These are phyloP conservation scores for Hyperoplus lanceolatus DNA, from an alignment of 2,797 vertebrate species.

Conservation along the genomic window DNA sequence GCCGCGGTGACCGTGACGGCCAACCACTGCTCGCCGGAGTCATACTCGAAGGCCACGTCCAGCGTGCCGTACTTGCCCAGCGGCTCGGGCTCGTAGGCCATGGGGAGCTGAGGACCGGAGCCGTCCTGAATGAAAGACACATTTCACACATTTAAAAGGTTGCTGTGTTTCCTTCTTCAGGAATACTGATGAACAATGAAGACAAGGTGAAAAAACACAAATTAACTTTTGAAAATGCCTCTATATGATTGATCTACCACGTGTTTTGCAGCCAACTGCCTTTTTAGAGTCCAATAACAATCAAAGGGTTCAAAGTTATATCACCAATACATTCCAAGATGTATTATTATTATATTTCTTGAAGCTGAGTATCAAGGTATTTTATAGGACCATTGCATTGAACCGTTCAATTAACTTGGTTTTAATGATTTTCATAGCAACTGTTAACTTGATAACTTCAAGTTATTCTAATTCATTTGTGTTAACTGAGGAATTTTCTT, in stretches of 20 bases:
- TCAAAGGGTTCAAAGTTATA: background rate
- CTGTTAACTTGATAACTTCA: no score
- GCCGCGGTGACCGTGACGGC: constrained; percentile 98
- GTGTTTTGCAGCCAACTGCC: background rate
- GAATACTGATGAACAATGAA: no score
- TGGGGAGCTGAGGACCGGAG: constrained; percentile 90
- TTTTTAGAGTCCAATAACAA: background rate
- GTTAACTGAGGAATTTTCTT: no score
- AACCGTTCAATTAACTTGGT: no score
- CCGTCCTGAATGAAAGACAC: constrained; percentile 78
- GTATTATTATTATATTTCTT: background rate
- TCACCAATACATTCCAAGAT: background rate
- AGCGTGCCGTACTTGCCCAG: constrained; percentile 95
- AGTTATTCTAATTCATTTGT: no score
- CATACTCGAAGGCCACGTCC: constrained; percentile 98
- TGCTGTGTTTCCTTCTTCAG: no score
- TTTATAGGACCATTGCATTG: background rate
- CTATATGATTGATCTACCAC: background rate
- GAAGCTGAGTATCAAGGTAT: background rate
- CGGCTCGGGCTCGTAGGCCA: constrained; percentile 95
- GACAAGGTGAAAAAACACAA: background rate
- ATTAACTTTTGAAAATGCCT: background rate
- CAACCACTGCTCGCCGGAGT: constrained; percentile 94
- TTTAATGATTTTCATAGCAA: no score
- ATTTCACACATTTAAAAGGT: no score